Evolutionary conservation across 2,113 vertebrate species (phyloP), one percentile per base, ranked within the genome.

Genomic region (Speoplatyrhinus poulsoni): DNA sequence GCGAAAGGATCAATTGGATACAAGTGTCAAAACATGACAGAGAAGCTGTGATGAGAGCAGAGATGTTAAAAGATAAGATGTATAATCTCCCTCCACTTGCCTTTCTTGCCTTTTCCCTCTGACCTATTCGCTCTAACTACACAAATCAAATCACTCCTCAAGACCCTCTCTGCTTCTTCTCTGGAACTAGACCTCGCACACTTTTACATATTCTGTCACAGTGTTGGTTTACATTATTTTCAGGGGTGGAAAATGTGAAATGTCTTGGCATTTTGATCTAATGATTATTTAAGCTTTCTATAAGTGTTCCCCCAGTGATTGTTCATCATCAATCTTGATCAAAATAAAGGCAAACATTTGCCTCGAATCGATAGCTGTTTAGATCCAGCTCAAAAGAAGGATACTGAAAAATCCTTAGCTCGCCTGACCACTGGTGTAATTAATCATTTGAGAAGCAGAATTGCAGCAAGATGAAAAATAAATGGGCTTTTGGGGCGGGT

Each of bases 101-200:
- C 49, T 6, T 46, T 41, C 54, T 59, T 41, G 36, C 49, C 12
- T 33, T 69, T 54, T 71, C 26, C 46, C 52, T 15, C 26, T 76
- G 46, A 76, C 66, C 74, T 71, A 55, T 69, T 74, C 9, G 50
- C 66, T 82, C 60, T 70, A 64, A 64, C 36, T 73, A 71, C 76
- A 75, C 61, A 73, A 49, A 76, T 75, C 56, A 46, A 33, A 19
- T 62, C 47, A 70, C 53, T 62, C 78, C 62, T 74, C 73, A 70
- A 46, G 47, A 15, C 59, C 56, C 47, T 53, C 16, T 33, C 10
- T 54, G 13, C 71, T 67, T 83, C 78, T 69, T 63, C 55, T 69
- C 64, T 74, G 60, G 69, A 54, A n/a, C 52, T 75, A 69, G 26
- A 26, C 26, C 26, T 26, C 26, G 26, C 50, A 74, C 67, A 47